Evolutionary conservation across 2,113 vertebrate species (phyloP).

Genomic region (Ifrita kowaldi): DNA sequence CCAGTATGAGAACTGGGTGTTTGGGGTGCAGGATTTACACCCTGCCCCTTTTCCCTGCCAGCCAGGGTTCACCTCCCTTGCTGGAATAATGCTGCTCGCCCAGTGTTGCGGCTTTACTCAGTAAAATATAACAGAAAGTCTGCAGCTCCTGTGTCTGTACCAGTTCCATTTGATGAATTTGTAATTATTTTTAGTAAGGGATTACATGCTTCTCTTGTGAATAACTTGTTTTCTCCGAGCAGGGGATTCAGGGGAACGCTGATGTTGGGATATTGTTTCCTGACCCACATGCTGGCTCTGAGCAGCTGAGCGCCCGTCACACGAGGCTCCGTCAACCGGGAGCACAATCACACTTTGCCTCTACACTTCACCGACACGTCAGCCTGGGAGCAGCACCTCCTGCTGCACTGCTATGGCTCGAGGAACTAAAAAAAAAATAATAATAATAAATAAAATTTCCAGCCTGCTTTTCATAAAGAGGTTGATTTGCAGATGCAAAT

Average conservation of each 20-base stretch:
- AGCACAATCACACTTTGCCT: neutral
- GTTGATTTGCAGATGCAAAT: constrained; percentile 11
- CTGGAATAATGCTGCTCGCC: neutral
- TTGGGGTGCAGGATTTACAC: neutral
- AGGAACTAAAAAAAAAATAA: neutral
- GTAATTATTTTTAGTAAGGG: neutral
- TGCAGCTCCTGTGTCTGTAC: neutral
- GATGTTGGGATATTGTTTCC: neutral
- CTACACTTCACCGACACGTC: neutral
- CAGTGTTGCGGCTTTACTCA: neutral
- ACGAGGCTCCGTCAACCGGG: neutral
- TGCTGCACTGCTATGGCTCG: neutral
- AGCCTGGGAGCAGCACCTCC: constrained; percentile 11
- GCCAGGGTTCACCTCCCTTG: neutral
- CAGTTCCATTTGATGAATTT: neutral
- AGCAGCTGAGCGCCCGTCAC: neutral
- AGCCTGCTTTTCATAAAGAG: neutral
- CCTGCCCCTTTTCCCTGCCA: neutral
- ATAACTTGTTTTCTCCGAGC: neutral
- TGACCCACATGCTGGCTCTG: neutral
- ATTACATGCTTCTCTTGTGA: neutral
- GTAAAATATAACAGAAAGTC: neutral
- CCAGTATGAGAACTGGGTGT: neutral
- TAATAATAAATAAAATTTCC: neutral
- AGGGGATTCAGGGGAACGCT: fast-evolving